These are phyloP conservation scores for Cyclura pinguis DNA, from an alignment of 2,797 vertebrate genomes.

Conservation along the genomic window DNA sequence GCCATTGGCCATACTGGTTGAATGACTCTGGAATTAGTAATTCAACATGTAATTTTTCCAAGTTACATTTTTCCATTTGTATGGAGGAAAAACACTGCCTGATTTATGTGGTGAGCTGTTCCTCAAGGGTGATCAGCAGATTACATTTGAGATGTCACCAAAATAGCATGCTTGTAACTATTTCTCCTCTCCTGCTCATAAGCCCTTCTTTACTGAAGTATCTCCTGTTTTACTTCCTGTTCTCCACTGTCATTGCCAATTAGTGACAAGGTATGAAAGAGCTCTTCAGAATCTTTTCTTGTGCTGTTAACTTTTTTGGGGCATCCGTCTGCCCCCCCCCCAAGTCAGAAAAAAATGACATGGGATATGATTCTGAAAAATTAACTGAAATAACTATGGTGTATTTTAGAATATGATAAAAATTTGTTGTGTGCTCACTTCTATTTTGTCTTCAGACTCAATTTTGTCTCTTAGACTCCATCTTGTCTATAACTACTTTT, in stretches of 20 bases:
- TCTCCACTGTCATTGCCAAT: neutral
- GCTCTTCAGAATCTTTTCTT: neutral
- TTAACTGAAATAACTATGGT: no score
- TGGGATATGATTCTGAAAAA: neutral
- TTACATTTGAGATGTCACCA: neutral
- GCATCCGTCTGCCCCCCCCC: neutral
- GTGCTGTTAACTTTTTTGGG: neutral
- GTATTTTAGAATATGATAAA: no score
- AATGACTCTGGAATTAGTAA: no score
- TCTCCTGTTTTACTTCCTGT: neutral
- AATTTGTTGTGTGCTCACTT: no score
- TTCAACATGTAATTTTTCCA: no score
- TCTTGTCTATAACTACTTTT: neutral
- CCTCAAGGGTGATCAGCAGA: neutral
- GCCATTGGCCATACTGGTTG: no score
- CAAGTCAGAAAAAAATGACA: no score
- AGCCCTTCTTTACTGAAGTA: no score
- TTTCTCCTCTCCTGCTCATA: neutral
- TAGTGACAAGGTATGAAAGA: neutral
- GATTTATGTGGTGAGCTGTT: neutral
- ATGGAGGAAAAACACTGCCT: neutral
- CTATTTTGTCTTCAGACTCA: neutral
- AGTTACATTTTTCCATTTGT: no score
- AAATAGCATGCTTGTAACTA: neutral
- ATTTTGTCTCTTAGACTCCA: neutral